A percentile compares a stretch with the other conserved stretches of the same genome.
These are phyloP conservation scores for Agonum fuliginosum DNA, from an alignment of 2,888 invertebrate species.

Conservation along the genomic window DNA sequence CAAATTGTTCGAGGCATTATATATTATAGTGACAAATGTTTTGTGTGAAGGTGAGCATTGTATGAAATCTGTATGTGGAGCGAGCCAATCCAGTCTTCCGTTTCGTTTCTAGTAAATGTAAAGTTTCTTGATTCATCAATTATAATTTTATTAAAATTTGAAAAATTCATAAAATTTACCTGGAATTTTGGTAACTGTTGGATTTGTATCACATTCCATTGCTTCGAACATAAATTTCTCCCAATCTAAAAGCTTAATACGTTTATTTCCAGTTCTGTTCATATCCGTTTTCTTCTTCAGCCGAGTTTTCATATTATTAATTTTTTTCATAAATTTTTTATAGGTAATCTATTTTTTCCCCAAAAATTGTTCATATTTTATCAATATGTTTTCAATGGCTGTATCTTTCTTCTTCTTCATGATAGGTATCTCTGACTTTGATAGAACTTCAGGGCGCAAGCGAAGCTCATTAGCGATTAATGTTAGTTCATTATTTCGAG, in stretches of 20 bases:
- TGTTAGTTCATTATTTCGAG: too few species aligned
- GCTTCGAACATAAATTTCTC: slow-evolving; percentile 12
- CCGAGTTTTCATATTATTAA: slow-evolving; percentile 2
- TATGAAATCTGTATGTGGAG: too few species aligned
- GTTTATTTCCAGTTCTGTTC: not conserved
- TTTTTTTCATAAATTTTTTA: not conserved
- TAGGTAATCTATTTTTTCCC: not conserved
- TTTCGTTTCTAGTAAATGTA: too few species aligned
- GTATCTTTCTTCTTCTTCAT: not conserved
- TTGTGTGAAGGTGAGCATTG: too few species aligned
- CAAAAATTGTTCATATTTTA: not conserved
- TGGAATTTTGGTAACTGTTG: not conserved
- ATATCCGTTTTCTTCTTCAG: not conserved
- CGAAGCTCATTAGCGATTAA: too few species aligned
- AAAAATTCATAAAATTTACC: not conserved
- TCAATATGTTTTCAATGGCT: not conserved
- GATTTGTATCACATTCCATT: not conserved
- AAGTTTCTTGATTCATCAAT: too few species aligned
- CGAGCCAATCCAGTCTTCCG: too few species aligned
- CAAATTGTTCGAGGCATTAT: too few species aligned
- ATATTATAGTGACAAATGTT: too few species aligned
- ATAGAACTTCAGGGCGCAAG: not conserved
- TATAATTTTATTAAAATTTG: not conserved
- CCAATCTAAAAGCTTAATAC: not conserved
- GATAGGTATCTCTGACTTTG: not conserved